Evolutionary conservation across 2,797 vertebrate species (phyloP).

Genomic region (Natrix natrix): DNA sequence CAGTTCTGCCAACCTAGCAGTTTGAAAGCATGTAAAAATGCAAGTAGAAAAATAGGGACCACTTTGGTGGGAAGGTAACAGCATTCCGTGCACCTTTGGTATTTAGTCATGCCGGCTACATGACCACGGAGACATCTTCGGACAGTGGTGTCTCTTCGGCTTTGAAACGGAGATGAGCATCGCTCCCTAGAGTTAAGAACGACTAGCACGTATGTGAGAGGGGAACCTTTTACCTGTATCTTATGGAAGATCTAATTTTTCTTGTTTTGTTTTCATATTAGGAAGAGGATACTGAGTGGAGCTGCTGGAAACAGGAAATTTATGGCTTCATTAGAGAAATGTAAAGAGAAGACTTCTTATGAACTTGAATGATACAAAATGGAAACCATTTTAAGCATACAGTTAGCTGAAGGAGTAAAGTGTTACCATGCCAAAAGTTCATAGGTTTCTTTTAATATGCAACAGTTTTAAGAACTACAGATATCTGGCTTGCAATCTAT

Average conservation of each 20-base stretch:
- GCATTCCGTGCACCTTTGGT: too few species aligned
- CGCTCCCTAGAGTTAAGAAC: too few species aligned
- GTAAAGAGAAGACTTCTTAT: not conserved
- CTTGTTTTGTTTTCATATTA: slow-evolving; percentile 59
- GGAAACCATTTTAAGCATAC: not conserved
- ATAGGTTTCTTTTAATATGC: not conserved
- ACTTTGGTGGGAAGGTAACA: too few species aligned
- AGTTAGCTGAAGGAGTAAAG: slow-evolving; percentile 31
- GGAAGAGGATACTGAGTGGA: slow-evolving; percentile 69
- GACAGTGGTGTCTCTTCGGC: too few species aligned
- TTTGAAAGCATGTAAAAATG: too few species aligned
- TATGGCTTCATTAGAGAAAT: not conserved
- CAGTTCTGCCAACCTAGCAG: too few species aligned
- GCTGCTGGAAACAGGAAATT: not conserved
- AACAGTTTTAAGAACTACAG: not conserved
- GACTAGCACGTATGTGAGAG: too few species aligned
- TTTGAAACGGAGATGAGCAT: too few species aligned
- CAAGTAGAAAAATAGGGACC: too few species aligned
- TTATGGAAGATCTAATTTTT: not conserved
- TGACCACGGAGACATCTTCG: too few species aligned
- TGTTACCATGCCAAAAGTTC: not conserved
- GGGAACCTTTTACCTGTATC: too few species aligned
- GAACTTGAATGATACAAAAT: slow-evolving; percentile 32
- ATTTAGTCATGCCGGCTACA: too few species aligned
- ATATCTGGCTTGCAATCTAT: slow-evolving; percentile 39